A percentile compares a stretch with the other conserved stretches of the same genome.
Conservation (phyloP, 2,888 invertebrate genomes). For the Eupsilia transversa region DNA sequence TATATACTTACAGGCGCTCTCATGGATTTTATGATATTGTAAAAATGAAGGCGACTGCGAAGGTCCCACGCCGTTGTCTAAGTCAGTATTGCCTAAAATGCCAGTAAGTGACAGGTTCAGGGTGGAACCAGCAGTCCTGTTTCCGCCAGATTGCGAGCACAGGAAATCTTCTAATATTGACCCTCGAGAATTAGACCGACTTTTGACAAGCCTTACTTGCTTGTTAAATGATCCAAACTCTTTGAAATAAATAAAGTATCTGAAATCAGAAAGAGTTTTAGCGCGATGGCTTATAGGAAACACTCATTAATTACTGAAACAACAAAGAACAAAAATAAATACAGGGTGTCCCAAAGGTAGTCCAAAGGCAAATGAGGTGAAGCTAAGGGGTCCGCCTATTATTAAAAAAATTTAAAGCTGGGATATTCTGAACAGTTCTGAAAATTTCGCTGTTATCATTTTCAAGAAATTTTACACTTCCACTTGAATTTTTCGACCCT, state of each 20-base stretch:
- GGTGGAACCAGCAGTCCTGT: slow-evolving; percentile 73
- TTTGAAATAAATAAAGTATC: slow-evolving; percentile 90
- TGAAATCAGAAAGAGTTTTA: slow-evolving; percentile 70
- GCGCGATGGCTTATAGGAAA: background rate
- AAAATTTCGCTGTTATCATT: too few relatives aligned
- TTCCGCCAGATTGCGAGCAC: slow-evolving; percentile 72
- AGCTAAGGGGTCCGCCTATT: too few relatives aligned
- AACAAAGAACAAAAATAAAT: too few relatives aligned
- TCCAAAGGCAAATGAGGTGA: too few relatives aligned
- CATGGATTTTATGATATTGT: slow-evolving; percentile 82
- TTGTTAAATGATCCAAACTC: slow-evolving; percentile 89
- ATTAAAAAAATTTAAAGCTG: too few relatives aligned
- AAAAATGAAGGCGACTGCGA: slow-evolving; percentile 74
- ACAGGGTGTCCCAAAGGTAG: too few relatives aligned
- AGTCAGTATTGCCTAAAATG: slow-evolving; percentile 78
- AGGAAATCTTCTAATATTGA: slow-evolving; percentile 86
- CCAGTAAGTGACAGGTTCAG: slow-evolving; percentile 78
- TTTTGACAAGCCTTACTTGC: slow-evolving; percentile 85
- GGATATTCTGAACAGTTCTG: too few relatives aligned
- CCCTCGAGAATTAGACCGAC: slow-evolving; percentile 87
- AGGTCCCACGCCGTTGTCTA: slow-evolving; percentile 73
- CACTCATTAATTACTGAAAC: background rate
- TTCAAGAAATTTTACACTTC: too few relatives aligned
- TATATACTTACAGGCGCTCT: slow-evolving; percentile 82
- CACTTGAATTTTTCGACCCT: too few relatives aligned